These are phyloP conservation scores for Drosophila kohkoa DNA, from an alignment of 1,140 invertebrate species.

Conservation along the genomic window DNA sequence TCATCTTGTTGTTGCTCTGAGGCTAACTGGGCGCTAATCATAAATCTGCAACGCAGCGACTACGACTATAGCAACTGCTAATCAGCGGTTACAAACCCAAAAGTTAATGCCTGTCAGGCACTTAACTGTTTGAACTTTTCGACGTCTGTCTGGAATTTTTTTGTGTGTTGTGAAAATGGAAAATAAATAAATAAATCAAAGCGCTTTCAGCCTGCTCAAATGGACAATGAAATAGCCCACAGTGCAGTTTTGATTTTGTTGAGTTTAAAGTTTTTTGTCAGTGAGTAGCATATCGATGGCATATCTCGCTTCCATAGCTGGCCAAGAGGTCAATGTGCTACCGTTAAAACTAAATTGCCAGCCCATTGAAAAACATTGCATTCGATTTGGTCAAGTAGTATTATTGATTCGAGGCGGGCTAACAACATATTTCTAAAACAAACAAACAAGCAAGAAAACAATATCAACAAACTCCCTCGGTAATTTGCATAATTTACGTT, in stretches of 20 bases:
- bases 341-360: slow-evolving; percentile 67
- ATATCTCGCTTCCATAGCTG: slow-evolving; percentile 10
- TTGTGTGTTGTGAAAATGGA: slow-evolving; percentile 63
- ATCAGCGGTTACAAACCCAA: slow-evolving; percentile 66
- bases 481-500: slow-evolving; percentile 74
- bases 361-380: slow-evolving; percentile 55
- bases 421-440: slow-evolving; percentile 43
- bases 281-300: slow-evolving; percentile 15
- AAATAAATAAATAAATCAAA: slow-evolving; percentile 76
- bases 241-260: not conserved
- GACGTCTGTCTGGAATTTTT: slow-evolving; percentile 60
- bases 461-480: slow-evolving; percentile 48
- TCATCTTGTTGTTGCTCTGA: slow-evolving; percentile 24
- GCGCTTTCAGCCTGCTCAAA: slow-evolving; percentile 34
- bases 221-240: slow-evolving; percentile 22
- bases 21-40: slow-evolving; percentile 71
- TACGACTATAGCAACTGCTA: slow-evolving; percentile 49
- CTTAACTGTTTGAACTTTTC: slow-evolving; percentile 81
- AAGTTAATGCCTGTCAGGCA: slow-evolving; percentile 79
- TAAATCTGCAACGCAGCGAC: slow-evolving; percentile 80
- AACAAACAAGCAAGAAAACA: slow-evolving; percentile 5
- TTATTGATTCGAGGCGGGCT: slow-evolving; percentile 46
- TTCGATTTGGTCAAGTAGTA: slow-evolving; percentile 51
- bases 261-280: not conserved
- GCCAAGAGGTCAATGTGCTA: slow-evolving; percentile 74